Conservation (phyloP, 1,140 invertebrate genomes). For the Drosophila erecta region DNA sequence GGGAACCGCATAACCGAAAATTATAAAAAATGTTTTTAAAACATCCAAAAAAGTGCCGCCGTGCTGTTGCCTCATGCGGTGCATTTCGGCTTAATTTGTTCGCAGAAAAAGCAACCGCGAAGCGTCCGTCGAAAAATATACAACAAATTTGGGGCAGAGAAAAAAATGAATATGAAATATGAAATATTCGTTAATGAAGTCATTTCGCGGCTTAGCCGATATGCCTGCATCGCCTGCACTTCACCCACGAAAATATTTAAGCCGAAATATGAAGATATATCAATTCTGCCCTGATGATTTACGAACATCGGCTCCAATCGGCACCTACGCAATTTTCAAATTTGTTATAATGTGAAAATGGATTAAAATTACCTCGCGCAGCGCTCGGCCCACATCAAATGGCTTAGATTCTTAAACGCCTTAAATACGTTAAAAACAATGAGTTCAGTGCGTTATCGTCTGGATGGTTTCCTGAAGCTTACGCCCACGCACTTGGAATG, state of each 20-base stretch:
- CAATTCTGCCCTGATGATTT: conserved; percentile 43
- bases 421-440: conserved; percentile 44
- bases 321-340: conserved; percentile 35
- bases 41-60: conserved; percentile 27
- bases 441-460: conserved; percentile 36
- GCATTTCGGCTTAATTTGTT: conserved; percentile 77
- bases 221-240: conserved; percentile 33
- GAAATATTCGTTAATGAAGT: conserved; percentile 78
- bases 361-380: conserved; percentile 16
- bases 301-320: conserved; percentile 11
- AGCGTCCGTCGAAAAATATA: conserved; percentile 17
- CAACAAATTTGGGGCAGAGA: conserved; percentile 5
- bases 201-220: conserved; percentile 75
- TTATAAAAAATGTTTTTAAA: conserved; percentile 50
- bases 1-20: conserved; percentile 36
- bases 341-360: conserved; percentile 27
- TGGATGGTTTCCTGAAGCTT: conserved; percentile 58
- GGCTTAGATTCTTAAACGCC: conserved; percentile 52
- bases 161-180: conserved; percentile 38
- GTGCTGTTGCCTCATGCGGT: conserved; percentile 47
- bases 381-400: conserved; percentile 23
- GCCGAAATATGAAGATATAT: conserved; percentile 32
- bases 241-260: conserved; percentile 41
- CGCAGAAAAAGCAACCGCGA: conserved; percentile 57
- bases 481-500: conserved; percentile 45